A percentile compares a stretch with the other conserved stretches of the same genome.
These are phyloP conservation scores for Etheostoma nigrum DNA, from an alignment of 2,797 vertebrate genomes.

Conservation along the genomic window DNA sequence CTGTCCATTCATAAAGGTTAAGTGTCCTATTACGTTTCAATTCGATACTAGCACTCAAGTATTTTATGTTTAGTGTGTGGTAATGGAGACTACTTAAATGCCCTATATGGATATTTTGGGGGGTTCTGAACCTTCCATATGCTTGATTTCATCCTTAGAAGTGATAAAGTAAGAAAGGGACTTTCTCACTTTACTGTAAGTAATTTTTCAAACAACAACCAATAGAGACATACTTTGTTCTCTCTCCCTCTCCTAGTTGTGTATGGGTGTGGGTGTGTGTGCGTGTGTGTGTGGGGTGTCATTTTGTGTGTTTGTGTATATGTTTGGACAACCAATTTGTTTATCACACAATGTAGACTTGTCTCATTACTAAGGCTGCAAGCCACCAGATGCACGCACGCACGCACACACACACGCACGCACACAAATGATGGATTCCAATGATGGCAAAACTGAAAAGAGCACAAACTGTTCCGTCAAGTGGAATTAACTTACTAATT, in stretches of 20 bases:
- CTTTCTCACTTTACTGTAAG: background rate
- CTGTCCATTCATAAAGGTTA: constrained; percentile 28
- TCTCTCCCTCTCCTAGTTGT: background rate
- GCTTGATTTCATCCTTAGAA: background rate
- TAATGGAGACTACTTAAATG: constrained; percentile 5
- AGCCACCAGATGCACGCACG: constrained; percentile 11
- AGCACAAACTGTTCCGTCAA: constrained; percentile 30
- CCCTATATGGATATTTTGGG: background rate
- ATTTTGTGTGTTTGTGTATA: background rate
- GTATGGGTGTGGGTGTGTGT: background rate
- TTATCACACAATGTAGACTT: constrained; percentile 29
- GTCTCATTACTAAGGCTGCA: constrained; percentile 38
- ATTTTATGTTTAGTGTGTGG: constrained; percentile 2
- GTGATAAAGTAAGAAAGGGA: too few species aligned
- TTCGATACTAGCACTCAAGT: background rate
- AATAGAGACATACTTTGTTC: background rate
- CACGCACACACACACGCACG: background rate
- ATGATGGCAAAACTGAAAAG: constrained; percentile 5
- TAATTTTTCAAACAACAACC: too few species aligned
- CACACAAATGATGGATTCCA: constrained; percentile 1
- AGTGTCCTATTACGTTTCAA: constrained; percentile 9
- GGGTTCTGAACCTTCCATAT: background rate
- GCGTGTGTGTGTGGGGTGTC: background rate
- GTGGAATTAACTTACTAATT: constrained; percentile 7
- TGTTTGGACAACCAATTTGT: constrained; percentile 5